Evolutionary conservation across 2,888 invertebrate genomes (phyloP).

Genomic region (Chalcosyrphus nemorum): DNA sequence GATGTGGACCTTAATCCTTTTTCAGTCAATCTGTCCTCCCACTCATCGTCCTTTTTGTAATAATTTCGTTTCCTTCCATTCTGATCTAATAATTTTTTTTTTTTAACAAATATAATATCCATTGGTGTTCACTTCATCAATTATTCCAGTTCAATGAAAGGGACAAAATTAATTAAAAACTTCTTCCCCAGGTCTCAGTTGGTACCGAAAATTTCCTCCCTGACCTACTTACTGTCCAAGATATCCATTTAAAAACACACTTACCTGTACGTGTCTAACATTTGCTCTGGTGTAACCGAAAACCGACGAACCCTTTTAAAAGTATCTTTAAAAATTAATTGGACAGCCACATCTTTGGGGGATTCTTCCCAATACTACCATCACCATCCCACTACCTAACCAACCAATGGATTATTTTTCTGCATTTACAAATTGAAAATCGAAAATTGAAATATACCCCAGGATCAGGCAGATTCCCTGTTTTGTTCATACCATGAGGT

Average conservation of each 20-base stretch:
- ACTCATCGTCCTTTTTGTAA: neutral
- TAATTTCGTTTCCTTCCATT: neutral
- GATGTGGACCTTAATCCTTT: neutral
- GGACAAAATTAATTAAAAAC: conserved; percentile 29
- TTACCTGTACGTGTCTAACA: neutral
- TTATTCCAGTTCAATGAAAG: conserved; percentile 20
- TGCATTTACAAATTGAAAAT: conserved; percentile 30
- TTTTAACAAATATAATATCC: neutral
- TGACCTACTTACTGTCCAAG: neutral
- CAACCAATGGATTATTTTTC: conserved; percentile 22
- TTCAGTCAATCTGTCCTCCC: neutral
- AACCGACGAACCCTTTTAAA: conserved; percentile 14
- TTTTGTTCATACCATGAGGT: neutral
- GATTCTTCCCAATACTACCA: no score
- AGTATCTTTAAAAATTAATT: conserved; percentile 34
- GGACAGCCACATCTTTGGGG: conserved; percentile 10
- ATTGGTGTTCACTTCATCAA: conserved; percentile 11
- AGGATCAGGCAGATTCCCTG: neutral
- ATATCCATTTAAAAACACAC: neutral
- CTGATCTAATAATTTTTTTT: neutral
- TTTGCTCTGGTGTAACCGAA: neutral
- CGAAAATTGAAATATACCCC: conserved; percentile 20
- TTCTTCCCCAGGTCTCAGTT: conserved; percentile 13
- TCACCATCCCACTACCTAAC: neutral
- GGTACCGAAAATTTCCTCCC: conserved; percentile 8